Base-by-base conservation (phyloP, 2,888 invertebrate species). In the Brachycybe producta region DNA sequence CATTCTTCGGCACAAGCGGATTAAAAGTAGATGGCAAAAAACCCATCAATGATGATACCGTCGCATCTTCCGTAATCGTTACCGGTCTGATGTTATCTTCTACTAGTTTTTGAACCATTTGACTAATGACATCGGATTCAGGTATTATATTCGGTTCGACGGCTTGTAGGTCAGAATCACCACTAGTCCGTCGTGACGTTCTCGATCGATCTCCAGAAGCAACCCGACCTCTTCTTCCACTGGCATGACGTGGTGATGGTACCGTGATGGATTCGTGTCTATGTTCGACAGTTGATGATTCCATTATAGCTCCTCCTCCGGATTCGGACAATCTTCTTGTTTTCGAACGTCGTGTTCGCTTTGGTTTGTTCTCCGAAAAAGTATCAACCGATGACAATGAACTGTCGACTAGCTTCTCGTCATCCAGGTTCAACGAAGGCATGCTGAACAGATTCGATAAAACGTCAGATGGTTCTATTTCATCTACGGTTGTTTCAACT, bases 271-370 rank as follows among this genome's bases (percentile, higher is more conserved):
- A 17, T 2, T 27, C 26, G 11, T 41, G 26, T 11, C 7, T 7
- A 13, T 15, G 24, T 7, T 7, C 2, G 3, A 17, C 3, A 2
- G 41, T 11, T 17, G 26, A 8, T 13, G 26, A 26, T 28, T 8
- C 15, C 5, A 28, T 15, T 24, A 27, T 41, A 28, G 30, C 32
- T 3, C 35, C 45, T 1, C 34, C 32, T 11, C 45, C 45, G 1
- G 34, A 26, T 15, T 45, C 45, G 13, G 45, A 45, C 11, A 5
- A 19, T 11, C 35, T 34, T 21, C 45, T 34, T 17, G 45, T 34
- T 17, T 35, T 45, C n/a, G 23, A 34, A 5, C 45, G 45, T 13
- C 32, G 23, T 19, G 34, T 34, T 15, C 15, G 11, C 2, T 34
- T 32, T 5, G 45, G n/a, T 23, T n/a, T 35, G 13, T 45, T 35